Base-by-base conservation (phyloP, 2,113 vertebrate species). In the Thunnus maccoyii region DNA sequence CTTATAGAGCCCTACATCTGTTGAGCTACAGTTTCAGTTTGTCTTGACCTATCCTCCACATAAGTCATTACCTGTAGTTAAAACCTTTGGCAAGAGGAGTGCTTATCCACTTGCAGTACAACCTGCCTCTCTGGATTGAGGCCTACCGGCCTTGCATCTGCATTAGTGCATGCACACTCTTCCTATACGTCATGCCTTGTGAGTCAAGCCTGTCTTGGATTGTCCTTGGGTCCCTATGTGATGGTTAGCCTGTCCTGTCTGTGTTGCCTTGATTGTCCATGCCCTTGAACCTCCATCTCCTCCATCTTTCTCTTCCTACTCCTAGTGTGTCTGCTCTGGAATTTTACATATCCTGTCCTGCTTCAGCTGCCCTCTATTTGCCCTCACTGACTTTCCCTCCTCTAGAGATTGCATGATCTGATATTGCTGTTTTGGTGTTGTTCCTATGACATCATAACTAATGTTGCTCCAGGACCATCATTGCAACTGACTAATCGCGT, bases 281-380 rank as follows among this genome's bases (percentile, higher is more conserved):
- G 15, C 4, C 76, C 27, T 22, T 47, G 25, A 63, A 54, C 55
- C 22, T 64, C 47, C 9, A 60, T n/a, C n/a, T n/a, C 48, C 30
- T 75, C 20, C 2, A n/a, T 56, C 22, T 67, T 65, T 57, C 6
- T 47, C 30, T 16, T 44, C 25, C 51, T 14, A 47, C 57, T 72
- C 36, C 14, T 22, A 48, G 3, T 44, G 22, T 56, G 65, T 64
- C 20, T 11, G 2, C 32, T 78, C 41, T 56, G 22, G 8, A 51
- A 32, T 50, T 50, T 32, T 20, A 69, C 56, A 51, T 64, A 36
- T 41, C 67, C 74, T 82, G 30, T 61, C 7, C 30, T 10, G 20
- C 54, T 61, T 46, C 17, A 20, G 54, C 61, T 61, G 72, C 15
- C 67, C 66, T 72, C 60, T 61, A 50, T 68, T 72, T 72, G 25